phyloP scores from a whole-genome alignment of 2,888 invertebrate genomes.

The Ischnura elegans region DNA sequence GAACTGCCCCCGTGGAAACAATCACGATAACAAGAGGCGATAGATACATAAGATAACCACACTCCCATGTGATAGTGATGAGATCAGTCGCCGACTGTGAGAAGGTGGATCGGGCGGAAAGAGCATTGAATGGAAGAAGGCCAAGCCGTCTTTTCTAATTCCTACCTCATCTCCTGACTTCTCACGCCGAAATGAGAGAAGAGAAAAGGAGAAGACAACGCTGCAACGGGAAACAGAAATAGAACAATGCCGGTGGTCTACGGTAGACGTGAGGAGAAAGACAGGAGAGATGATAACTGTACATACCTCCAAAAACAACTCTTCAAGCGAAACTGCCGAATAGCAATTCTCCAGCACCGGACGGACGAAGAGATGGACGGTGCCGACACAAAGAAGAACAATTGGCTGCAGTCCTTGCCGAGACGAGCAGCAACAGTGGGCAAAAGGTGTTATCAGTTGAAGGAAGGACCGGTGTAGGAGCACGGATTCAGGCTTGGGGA shows the following conservation, averaged over 20 bases:
- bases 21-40: not conserved
- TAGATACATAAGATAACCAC: too few species aligned
- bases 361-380: slow-evolving; percentile 10
- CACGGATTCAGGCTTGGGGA: not conserved
- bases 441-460: not conserved
- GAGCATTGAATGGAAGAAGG: not conserved
- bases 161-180: not conserved
- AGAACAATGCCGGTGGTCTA: slow-evolving; percentile 25
- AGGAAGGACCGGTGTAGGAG: not conserved
- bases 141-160: not conserved
- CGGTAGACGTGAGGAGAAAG: not conserved
- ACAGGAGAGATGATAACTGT: not conserved
- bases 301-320: not conserved
- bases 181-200: not conserved
- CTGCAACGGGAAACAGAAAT: slow-evolving; percentile 27
- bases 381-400: not conserved
- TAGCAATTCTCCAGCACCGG: not conserved
- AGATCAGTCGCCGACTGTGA: not conserved
- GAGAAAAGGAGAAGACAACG: not conserved
- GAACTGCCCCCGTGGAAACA: not conserved
- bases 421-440: not conserved
- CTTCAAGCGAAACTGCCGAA: not conserved
- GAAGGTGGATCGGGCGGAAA: not conserved
- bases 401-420: not conserved
- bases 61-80: not conserved